These are phyloP conservation scores for Hartigia nigra DNA, from an alignment of 2,888 invertebrate genomes.

Conservation along the genomic window DNA sequence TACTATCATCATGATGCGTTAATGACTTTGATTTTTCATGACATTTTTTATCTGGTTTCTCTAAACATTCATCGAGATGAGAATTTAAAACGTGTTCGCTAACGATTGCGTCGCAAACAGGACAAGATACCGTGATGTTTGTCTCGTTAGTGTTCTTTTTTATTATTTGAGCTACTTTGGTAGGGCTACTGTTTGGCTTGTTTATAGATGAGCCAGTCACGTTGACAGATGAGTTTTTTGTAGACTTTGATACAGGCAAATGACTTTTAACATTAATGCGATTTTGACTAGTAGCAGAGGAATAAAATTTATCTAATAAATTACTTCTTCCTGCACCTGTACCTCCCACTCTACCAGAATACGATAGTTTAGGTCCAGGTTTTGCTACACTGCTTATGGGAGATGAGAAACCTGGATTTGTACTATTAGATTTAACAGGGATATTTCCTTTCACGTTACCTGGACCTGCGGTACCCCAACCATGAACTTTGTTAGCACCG, in stretches of 20 bases:
- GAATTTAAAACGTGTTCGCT: slow-evolving; percentile 13
- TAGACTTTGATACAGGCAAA: background rate
- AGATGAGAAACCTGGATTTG: background rate
- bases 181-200: slow-evolving; percentile 20
- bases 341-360: slow-evolving; percentile 53
- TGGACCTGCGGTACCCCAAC: slow-evolving; percentile 53
- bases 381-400: slow-evolving; percentile 13
- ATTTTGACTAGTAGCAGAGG: background rate
- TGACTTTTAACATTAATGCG: background rate
- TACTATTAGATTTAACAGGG: slow-evolving; percentile 3
- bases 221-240: slow-evolving; percentile 20
- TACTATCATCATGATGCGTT: background rate
- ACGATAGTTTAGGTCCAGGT: slow-evolving; percentile 29
- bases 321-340: slow-evolving; percentile 47
- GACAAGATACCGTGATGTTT: slow-evolving; percentile 20
- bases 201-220: slow-evolving; percentile 11
- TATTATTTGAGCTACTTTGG: background rate
- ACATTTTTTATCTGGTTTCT: background rate
- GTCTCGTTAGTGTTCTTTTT: slow-evolving; percentile 19
- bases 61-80: slow-evolving; percentile 28
- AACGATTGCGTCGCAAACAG: slow-evolving; percentile 20
- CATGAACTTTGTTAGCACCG: slow-evolving; percentile 50
- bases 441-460: slow-evolving; percentile 7
- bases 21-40: background rate
- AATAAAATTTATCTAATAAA: slow-evolving; percentile 46